Percentiles rank a stretch among this genome's conserved stretches.
These are phyloP conservation scores for Lepas anatifera DNA, from an alignment of 2,888 invertebrate genomes.

Conservation along the genomic window DNA sequence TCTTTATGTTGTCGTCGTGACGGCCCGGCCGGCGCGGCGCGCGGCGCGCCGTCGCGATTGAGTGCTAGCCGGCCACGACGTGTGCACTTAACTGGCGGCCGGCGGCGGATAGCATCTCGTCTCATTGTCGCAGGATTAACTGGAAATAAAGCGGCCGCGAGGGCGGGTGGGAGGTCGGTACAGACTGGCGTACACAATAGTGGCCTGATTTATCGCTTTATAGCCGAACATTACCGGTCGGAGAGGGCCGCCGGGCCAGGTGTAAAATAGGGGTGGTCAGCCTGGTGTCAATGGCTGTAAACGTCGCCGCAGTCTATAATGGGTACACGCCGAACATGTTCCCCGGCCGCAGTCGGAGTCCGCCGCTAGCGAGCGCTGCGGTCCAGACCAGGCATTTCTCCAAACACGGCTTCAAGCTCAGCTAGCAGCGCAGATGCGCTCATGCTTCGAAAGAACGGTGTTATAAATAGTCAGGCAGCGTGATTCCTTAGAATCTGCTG, in stretches of 20 bases:
- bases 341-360: no score
- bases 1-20: neutral
- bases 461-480: no score
- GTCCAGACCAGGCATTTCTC: no score
- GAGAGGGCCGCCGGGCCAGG: neutral
- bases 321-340: neutral
- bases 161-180: neutral
- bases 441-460: no score
- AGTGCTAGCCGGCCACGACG: neutral
- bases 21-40: no score
- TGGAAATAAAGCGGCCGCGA: neutral
- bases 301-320: neutral
- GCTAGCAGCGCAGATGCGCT: no score
- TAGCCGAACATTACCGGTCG: neutral
- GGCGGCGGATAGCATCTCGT: neutral
- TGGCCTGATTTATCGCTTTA: neutral
- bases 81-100: no score
- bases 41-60: neutral
- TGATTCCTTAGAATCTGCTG: no score
- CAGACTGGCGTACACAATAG: neutral
- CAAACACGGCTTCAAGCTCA: neutral
- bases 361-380: no score
- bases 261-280: constrained; percentile 10
- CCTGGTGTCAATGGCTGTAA: neutral
- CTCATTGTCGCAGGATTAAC: neutral